phyloP scores from a whole-genome alignment of 2,888 invertebrate genomes.

The Sycophila texana region DNA sequence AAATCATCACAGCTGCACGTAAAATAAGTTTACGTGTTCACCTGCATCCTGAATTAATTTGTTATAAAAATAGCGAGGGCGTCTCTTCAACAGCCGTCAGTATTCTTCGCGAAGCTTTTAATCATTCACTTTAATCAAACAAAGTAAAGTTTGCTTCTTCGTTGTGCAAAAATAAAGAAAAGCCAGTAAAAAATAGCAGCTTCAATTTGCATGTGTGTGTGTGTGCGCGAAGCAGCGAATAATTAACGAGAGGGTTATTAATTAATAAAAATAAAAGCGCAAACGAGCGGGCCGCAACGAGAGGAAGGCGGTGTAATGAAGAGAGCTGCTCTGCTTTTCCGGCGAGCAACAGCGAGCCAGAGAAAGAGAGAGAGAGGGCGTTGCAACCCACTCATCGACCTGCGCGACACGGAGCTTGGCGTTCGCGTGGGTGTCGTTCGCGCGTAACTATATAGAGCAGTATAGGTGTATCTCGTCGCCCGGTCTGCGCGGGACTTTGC shows the following conservation, averaged over 20 bases:
- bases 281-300: neutral
- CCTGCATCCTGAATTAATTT: no score
- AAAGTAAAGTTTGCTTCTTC: no score
- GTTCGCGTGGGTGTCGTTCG: constrained; percentile 33
- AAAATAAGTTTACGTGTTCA: no score
- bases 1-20: no score
- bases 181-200: no score
- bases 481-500: neutral
- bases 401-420: neutral
- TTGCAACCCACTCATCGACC: constrained; percentile 42
- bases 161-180: no score
- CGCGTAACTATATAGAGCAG: constrained; percentile 27
- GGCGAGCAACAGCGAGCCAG: neutral
- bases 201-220: neutral
- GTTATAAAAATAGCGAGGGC: no score
- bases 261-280: neutral
- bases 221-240: neutral
- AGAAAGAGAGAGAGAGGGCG: constrained; percentile 6
- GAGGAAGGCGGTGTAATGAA: neutral
- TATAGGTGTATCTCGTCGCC: constrained; percentile 23
- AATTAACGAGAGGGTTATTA: neutral
- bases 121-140: no score
- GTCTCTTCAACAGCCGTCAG: no score
- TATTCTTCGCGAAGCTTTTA: no score
- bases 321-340: neutral